A percentile compares a stretch with the other conserved stretches of the same genome.
Evolutionary conservation across 2,888 invertebrate species (phyloP).

Genomic region (Apodemia zela): DNA sequence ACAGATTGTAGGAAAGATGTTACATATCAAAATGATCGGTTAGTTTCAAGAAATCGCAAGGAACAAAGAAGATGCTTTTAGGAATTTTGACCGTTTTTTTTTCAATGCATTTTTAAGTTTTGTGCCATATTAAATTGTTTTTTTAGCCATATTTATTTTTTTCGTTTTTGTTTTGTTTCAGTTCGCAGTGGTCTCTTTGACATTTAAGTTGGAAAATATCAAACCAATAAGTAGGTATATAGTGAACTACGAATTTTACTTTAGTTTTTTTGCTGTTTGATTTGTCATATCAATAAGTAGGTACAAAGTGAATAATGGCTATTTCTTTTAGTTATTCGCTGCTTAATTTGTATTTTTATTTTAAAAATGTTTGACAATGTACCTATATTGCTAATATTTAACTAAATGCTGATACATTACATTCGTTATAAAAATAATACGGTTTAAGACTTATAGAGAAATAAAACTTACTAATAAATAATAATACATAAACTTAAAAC

Average conservation of each 20-base stretch:
- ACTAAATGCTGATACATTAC: not conserved
- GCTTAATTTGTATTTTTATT: not conserved
- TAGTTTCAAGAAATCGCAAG: no score
- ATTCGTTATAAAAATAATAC: no score
- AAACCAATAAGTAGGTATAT: not conserved
- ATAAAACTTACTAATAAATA: no score
- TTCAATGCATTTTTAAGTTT: not conserved
- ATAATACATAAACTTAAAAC: no score
- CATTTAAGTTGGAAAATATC: not conserved
- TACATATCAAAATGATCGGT: no score
- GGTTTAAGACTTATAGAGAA: no score
- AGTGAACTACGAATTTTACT: not conserved
- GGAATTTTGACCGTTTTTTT: no score
- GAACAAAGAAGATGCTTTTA: no score
- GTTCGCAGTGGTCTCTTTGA: conserved; percentile 61
- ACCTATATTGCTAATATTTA: not conserved
- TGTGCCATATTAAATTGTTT: not conserved
- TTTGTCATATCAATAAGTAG: not conserved
- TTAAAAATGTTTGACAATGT: not conserved
- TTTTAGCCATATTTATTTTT: not conserved
- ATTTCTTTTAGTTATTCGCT: not conserved
- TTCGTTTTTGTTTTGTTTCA: conserved; percentile 60
- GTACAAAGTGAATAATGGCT: not conserved
- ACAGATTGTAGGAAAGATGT: no score
- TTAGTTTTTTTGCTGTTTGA: not conserved